phyloP scores from a whole-genome alignment of 1,140 invertebrate genomes.

The Pseudoatta argentina region DNA sequence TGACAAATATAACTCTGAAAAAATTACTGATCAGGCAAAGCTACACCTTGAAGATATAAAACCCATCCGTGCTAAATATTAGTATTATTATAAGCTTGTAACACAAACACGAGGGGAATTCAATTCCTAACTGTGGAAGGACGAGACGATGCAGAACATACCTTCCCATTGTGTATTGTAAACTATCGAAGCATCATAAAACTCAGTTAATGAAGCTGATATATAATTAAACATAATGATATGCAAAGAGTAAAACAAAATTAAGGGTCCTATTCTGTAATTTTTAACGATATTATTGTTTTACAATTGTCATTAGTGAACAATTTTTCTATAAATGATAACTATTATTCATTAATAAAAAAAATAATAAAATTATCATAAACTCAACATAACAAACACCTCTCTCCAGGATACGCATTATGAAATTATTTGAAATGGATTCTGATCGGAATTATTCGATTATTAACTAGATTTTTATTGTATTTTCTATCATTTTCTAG shows the following conservation, averaged over 20 bases:
- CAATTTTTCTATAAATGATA: too few species aligned
- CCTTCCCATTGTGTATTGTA: constrained; percentile 47
- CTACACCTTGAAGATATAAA: constrained; percentile 54
- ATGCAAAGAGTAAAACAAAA: constrained; percentile 60
- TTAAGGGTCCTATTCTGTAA: constrained; percentile 19
- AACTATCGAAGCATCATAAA: constrained; percentile 72
- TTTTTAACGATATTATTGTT: too few species aligned
- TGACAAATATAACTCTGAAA: constrained; percentile 56
- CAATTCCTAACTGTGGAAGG: constrained; percentile 46
- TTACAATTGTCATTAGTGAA: too few species aligned
- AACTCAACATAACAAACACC: too few species aligned
- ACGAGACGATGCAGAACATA: constrained; percentile 45
- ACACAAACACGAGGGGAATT: constrained; percentile 39
- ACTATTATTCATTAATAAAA: too few species aligned
- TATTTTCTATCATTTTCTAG: too few species aligned
- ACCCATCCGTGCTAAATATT: constrained; percentile 23
- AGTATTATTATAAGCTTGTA: constrained; percentile 36
- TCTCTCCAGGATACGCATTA: too few species aligned
- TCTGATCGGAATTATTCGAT: too few species aligned
- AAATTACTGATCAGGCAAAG: constrained; percentile 34
- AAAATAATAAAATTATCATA: too few species aligned
- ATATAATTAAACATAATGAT: constrained; percentile 54
- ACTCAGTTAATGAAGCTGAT: constrained; percentile 78
- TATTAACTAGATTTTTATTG: too few species aligned
- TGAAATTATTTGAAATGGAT: too few species aligned